Evolutionary conservation across 2,888 invertebrate species (phyloP), one percentile per base, ranked within the genome.

Genomic region (Agrotis exclamationis): DNA sequence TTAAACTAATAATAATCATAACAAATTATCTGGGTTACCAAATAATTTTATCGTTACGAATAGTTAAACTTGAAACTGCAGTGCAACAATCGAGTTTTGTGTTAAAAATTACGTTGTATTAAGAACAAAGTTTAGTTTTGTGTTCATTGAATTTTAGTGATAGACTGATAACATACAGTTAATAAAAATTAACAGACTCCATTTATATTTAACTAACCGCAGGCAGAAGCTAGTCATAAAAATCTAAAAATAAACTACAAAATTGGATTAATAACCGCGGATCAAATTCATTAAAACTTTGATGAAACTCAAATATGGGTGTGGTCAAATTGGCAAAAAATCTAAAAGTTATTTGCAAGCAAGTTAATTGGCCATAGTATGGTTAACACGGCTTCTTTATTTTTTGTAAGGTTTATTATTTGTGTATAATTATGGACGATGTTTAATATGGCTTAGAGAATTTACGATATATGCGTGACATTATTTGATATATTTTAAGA

Each of bases 381-480:
- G 78, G 63, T 67, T 72, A 72, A 74, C 74, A 53, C 62, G 22
- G 57, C 67, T 78, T 75, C n/a, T 69, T 84, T 80, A 63, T 70
- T 74, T 76, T 75, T 84, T 70, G 50, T 45, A 63, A 44, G 50
- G 59, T 79, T 79, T 77, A 77, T 74, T 70, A 70, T 63, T 67
- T 48, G 50, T 74, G 51, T 63, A 59, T 74, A 71, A 78, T 83
- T 80, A 83, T 72, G 67, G 54, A 24, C 28, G 47, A 69, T 54
- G 45, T 63, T 77, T 82, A 74, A 82, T 79, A 82, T 70, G 77
- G 70, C 76, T 59, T 80, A 74, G 74, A 53, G 39, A 66, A 82
- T 86, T 83, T 85, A 86, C 64, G 70, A 76, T 66, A 76, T 75
- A 69, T 76, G 64, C 60, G 63, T 67, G 66, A 73, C 64, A 80